These are phyloP conservation scores for Neofelis nebulosa DNA, from an alignment of 2,113 vertebrate genomes.

Conservation along the genomic window DNA sequence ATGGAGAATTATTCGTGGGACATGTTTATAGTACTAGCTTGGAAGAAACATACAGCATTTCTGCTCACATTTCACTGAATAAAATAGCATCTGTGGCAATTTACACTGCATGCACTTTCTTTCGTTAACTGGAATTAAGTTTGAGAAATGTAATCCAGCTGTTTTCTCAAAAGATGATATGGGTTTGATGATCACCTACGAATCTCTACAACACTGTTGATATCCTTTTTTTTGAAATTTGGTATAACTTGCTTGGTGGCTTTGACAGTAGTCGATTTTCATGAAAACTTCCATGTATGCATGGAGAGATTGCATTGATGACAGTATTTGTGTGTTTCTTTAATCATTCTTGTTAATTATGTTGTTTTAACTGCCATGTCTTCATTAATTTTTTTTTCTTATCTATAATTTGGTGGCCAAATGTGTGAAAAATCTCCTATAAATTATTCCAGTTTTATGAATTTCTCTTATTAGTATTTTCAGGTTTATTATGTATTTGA, in stretches of 20 bases:
- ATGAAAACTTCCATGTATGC: background rate
- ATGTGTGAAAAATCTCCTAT: background rate
- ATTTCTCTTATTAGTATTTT: background rate
- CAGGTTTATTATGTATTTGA: background rate
- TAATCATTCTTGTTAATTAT: background rate
- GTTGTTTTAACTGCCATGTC: background rate
- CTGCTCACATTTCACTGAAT: background rate
- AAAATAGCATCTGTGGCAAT: background rate
- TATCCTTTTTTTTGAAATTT: background rate
- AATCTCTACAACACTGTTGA: background rate
- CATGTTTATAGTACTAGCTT: background rate
- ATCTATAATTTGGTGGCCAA: background rate
- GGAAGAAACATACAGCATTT: background rate
- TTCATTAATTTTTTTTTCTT: background rate
- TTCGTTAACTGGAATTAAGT: background rate
- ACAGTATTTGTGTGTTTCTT: background rate
- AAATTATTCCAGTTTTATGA: background rate
- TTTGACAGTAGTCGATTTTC: background rate
- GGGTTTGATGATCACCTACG: background rate
- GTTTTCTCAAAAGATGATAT: background rate
- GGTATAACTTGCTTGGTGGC: background rate
- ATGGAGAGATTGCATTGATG: background rate
- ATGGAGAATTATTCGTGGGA: background rate
- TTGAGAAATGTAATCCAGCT: background rate
- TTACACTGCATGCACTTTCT: background rate